Base-by-base conservation (phyloP, 2,113 vertebrate genomes). In the Callopanchax toddi region DNA sequence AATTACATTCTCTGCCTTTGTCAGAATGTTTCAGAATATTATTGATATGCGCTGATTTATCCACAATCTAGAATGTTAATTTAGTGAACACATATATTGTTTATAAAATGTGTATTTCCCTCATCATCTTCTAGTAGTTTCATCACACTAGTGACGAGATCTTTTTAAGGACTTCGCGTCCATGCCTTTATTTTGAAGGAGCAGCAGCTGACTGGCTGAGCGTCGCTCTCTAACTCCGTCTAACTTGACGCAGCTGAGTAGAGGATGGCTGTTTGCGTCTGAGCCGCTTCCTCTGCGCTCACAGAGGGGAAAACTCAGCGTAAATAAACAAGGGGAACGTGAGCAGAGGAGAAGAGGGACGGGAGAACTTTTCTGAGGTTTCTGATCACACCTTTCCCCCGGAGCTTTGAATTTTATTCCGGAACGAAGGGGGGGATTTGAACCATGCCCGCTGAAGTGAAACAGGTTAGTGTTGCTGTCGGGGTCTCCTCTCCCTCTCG, bases 361-460 rank as follows among this genome's bases (percentile, higher is more conserved):
- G 68, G 73, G 57, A 67, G 18, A 87, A 85, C 70, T 89, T 90
- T 77, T 51, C 50, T 86, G 61, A 76, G 13, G 70, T 57, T 79
- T n/a, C n/a, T n/a, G n/a, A 53, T 40, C 71, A 44, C 23, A 23
- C 58, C 0, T 63, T 62, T 69, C 17, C 51, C 29, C 43, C 20
- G 76, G 79, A 76, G 70, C 4, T 57, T 78, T 76, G 54, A 71
- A 26, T 40, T 74, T 74, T 52, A 45, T 66, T 71, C 34, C 22
- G 50, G 74, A 78, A 81, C 12, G 59, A 40, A 73, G 80, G 52
- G 73, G 61, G 86, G 56, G 85, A 70, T 71, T 85, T 74, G 63
- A 57, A 89, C 65, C 59, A 94, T 95, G 95, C 94, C 94, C 69
- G 94, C 94, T 67, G 94, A 95, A 93, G 92, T 95, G 86, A 89